Conservation (phyloP, 1,140 invertebrate species). For the Listronotus bonariensis region DNA sequence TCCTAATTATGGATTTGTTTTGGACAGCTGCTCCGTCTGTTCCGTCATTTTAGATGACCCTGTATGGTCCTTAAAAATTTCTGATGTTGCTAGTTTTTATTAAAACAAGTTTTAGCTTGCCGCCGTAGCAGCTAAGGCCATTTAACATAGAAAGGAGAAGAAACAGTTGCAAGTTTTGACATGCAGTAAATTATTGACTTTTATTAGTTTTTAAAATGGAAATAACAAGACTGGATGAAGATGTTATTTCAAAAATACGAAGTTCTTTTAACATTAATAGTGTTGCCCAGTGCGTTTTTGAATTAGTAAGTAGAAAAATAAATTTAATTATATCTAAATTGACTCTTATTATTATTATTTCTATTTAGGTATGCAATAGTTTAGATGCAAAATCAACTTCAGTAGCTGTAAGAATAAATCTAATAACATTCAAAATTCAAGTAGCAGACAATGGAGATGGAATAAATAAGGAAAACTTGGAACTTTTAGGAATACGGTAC, state of each 20-base stretch:
- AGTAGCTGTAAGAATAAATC: slow-evolving; percentile 65
- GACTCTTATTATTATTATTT: background rate
- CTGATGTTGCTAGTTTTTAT: no score
- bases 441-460: slow-evolving; percentile 71
- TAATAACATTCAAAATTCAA: slow-evolving; percentile 64
- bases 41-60: no score
- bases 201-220: slow-evolving; percentile 29
- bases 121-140: no score
- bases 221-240: slow-evolving; percentile 33
- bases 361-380: slow-evolving; percentile 65
- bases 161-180: no score
- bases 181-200: no score
- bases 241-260: slow-evolving; percentile 41
- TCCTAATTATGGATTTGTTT: no score
- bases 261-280: slow-evolving; percentile 42
- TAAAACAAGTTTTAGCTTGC: no score
- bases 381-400: slow-evolving; percentile 67
- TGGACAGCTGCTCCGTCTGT: no score
- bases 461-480: slow-evolving; percentile 59
- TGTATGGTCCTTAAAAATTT: no score
- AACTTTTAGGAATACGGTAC: slow-evolving; percentile 63
- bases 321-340: background rate
- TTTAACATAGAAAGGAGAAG: no score
- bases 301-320: slow-evolving; percentile 43
- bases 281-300: slow-evolving; percentile 47